A percentile compares a stretch with the other conserved stretches of the same genome.
These are phyloP conservation scores for Hippocampus guttulatus DNA, from an alignment of 2,113 vertebrate species.

Conservation along the genomic window DNA sequence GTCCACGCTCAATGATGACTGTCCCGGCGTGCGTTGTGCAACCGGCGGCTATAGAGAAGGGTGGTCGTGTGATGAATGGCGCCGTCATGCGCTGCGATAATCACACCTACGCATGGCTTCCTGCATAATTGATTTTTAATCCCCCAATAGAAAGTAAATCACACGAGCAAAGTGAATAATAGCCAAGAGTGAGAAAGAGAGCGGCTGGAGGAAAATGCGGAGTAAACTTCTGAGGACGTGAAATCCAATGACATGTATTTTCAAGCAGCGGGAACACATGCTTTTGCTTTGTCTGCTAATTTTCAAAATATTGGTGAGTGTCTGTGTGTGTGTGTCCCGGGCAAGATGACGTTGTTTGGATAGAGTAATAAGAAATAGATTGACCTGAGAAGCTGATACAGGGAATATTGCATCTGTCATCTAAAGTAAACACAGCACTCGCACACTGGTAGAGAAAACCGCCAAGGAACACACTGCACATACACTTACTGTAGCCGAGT, in stretches of 20 bases:
- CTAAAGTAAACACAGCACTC: constrained; percentile 53
- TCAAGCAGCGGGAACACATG: constrained; percentile 8
- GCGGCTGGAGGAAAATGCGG: constrained; percentile 32
- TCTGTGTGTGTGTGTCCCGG: constrained; percentile 25
- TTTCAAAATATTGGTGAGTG: constrained; percentile 19
- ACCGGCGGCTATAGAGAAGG: constrained; percentile 67
- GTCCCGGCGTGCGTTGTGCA: constrained; percentile 58
- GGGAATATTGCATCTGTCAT: constrained; percentile 60
- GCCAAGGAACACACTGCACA: constrained; percentile 24
- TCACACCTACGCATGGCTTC: constrained; percentile 75
- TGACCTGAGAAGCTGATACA: constrained; percentile 54
- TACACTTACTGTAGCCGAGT: background rate
- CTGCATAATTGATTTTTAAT: constrained; percentile 82
- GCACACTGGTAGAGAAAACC: constrained; percentile 17
- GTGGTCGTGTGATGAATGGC: constrained; percentile 74
- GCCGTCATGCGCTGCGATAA: constrained; percentile 70
- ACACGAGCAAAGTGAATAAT: constrained; percentile 62
- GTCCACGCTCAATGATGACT: constrained; percentile 56
- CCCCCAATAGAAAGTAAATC: constrained; percentile 80
- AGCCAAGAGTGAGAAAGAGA: constrained; percentile 20
- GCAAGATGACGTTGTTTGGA: constrained; percentile 53
- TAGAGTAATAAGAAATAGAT: constrained; percentile 69
- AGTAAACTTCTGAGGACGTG: constrained; percentile 25
- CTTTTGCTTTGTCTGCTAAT: constrained; percentile 21
- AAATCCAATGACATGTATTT: constrained; percentile 34